phyloP scores from a whole-genome alignment of 2,797 vertebrate genomes.

The Melanotaenia boesemani region DNA sequence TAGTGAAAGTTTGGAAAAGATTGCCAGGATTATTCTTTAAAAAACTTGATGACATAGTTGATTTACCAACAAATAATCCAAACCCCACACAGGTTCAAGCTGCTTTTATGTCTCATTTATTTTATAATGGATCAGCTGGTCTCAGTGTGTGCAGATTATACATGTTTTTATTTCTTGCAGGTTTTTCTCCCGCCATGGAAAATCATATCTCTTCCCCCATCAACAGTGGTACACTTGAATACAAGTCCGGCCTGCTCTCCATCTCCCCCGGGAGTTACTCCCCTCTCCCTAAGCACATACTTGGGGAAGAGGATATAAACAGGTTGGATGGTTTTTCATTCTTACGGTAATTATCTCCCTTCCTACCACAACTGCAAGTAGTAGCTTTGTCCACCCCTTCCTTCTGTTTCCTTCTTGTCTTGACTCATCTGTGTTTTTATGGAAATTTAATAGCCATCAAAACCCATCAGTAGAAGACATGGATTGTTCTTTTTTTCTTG shows the following conservation, averaged over 20 bases:
- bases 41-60: no score
- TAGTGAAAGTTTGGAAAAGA: no score
- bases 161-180: slow-evolving; percentile 69
- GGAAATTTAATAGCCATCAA: slow-evolving; percentile 23
- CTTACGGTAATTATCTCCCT: slow-evolving; percentile 84
- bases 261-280: slow-evolving; percentile 95
- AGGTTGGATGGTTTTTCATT: slow-evolving; percentile 93
- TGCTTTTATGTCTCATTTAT: no score
- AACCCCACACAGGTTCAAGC: no score
- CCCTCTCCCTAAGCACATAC: slow-evolving; percentile 94
- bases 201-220: slow-evolving; percentile 92
- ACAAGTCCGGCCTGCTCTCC: slow-evolving; percentile 91
- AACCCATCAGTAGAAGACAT: background rate
- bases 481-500: no score
- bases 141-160: no score
- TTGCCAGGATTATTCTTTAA: no score
- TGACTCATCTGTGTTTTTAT: slow-evolving; percentile 35
- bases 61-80: no score
- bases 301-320: slow-evolving; percentile 96
- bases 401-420: slow-evolving; percentile 10
- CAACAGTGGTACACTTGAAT: slow-evolving; percentile 95
- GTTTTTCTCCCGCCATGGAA: slow-evolving; percentile 95
- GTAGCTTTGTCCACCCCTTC: slow-evolving; percentile 41
- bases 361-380: slow-evolving; percentile 74
- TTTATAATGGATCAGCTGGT: no score